A percentile compares a stretch with the other conserved stretches of the same genome.
Conservation (phyloP, 2,113 vertebrate genomes). For the Gyps fulvus region DNA sequence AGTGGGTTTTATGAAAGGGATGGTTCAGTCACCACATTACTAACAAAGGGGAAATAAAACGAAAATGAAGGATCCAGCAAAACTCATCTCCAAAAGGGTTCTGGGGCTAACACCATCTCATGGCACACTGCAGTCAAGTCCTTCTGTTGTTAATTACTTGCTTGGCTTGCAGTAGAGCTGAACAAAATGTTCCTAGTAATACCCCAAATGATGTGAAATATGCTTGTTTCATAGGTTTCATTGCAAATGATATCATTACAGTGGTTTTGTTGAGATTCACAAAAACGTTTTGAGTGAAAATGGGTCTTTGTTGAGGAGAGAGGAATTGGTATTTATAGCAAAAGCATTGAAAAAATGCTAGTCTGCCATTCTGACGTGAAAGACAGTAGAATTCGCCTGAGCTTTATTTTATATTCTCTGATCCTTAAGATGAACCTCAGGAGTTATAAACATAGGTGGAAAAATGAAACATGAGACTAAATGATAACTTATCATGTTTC, state of each 20-base stretch:
- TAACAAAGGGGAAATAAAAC: neutral
- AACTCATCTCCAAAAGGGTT: neutral
- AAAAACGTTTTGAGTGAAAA: neutral
- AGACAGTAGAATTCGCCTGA: neutral
- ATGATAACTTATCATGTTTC: neutral
- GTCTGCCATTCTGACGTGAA: neutral
- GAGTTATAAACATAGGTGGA: neutral
- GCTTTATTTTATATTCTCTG: neutral
- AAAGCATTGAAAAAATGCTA: neutral
- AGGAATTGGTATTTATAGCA: neutral
- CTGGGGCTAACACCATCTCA: neutral
- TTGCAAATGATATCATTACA: neutral
- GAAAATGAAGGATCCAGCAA: neutral
- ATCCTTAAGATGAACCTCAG: neutral
- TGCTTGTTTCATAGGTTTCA: neutral
- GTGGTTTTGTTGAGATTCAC: neutral
- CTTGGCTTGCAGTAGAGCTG: neutral
- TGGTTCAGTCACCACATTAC: neutral
- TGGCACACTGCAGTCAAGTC: neutral
- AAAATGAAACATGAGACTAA: neutral
- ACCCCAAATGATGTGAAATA: neutral
- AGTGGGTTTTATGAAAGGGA: neutral
- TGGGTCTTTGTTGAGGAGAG: neutral
- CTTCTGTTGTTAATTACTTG: neutral
- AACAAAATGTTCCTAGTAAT: neutral